phyloP scores from a whole-genome alignment of 1,140 invertebrate species.

The Plutomurus gul region DNA sequence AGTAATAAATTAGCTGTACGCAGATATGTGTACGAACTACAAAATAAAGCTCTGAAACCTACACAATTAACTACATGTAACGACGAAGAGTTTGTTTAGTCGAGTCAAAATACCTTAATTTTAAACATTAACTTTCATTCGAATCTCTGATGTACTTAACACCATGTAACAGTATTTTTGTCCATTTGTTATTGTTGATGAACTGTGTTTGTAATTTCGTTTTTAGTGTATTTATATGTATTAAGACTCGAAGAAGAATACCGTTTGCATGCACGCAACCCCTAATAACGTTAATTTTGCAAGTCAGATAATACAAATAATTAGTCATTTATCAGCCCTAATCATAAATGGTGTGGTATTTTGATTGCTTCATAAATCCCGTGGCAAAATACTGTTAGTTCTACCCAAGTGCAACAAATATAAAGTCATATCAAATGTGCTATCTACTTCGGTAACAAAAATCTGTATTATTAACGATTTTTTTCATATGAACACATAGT shows the following conservation, averaged over 20 bases:
- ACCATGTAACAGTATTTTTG: background rate
- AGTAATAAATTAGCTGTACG: background rate
- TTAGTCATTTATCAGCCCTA: background rate
- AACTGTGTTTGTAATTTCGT: no score
- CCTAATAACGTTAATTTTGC: background rate
- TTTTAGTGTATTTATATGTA: background rate
- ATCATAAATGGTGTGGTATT: background rate
- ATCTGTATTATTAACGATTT: background rate
- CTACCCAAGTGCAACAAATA: slow-evolving; percentile 14
- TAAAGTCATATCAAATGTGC: slow-evolving; percentile 25
- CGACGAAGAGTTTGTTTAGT: background rate
- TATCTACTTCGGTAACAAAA: background rate
- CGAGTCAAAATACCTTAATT: background rate
- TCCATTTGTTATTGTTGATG: no score
- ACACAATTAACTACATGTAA: background rate
- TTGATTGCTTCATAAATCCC: background rate
- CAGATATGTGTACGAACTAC: background rate
- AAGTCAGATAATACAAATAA: background rate
- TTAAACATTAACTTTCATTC: background rate
- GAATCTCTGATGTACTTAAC: background rate
- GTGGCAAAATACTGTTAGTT: background rate
- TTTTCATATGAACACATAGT: background rate
- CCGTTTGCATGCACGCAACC: background rate
- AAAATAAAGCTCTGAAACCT: background rate
- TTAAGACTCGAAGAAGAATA: background rate